These are phyloP conservation scores for Cherax destructor DNA, from an alignment of 1,140 invertebrate species.

Conservation along the genomic window DNA sequence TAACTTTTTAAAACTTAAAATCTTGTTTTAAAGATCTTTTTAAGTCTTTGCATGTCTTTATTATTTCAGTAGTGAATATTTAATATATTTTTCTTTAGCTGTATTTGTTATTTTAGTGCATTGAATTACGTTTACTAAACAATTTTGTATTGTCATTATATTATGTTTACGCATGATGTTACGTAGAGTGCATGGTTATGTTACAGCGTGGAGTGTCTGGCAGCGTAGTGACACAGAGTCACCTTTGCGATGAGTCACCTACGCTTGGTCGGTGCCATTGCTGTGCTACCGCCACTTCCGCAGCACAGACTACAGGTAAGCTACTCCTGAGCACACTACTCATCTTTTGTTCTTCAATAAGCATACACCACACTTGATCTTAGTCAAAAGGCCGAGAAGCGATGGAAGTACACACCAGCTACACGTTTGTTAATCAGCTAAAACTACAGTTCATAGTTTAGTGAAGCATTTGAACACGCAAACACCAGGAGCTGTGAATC, in stretches of 20 bases:
- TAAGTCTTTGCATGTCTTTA: too few relatives aligned
- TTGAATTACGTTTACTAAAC: not conserved
- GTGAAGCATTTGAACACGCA: too few relatives aligned
- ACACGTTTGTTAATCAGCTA: too few relatives aligned
- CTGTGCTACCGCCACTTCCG: constrained; percentile 45
- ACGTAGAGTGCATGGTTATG: not conserved
- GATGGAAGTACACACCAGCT: too few relatives aligned
- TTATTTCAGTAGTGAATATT: too few relatives aligned
- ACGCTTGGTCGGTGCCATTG: constrained; percentile 51
- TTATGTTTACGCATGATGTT: not conserved
- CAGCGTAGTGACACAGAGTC: constrained; percentile 26
- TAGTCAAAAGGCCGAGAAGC: too few relatives aligned
- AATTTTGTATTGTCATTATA: not conserved
- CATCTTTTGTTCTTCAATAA: too few relatives aligned
- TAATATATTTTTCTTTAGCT: not conserved
- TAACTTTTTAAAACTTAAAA: too few relatives aligned
- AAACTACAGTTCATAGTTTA: too few relatives aligned
- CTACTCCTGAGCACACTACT: not conserved
- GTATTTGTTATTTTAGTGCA: not conserved
- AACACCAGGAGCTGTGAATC: too few relatives aligned
- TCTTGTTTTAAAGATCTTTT: too few relatives aligned
- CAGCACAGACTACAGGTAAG: constrained; percentile 50
- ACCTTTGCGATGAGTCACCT: constrained; percentile 52
- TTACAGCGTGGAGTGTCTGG: constrained; percentile 14
- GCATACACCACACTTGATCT: too few relatives aligned